phyloP scores from a whole-genome alignment of 2,797 vertebrate species.

The Neosilurus mollespiculum region DNA sequence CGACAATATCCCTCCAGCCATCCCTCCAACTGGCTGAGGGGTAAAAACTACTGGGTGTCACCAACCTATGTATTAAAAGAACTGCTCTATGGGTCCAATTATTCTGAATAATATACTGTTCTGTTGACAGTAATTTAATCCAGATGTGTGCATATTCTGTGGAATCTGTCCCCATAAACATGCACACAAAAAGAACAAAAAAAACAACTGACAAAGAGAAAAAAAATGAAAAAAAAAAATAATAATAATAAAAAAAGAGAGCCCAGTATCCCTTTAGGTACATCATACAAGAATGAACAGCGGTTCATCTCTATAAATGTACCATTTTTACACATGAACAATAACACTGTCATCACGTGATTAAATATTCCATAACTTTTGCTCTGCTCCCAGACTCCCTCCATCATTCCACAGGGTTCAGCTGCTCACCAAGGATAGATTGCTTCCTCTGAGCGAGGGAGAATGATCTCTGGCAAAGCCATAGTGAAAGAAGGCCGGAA shows the following conservation, averaged over 20 bases:
- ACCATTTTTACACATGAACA: not conserved
- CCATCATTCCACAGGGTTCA: constrained; percentile 24
- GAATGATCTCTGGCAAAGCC: constrained; percentile 55
- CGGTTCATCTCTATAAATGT: not conserved
- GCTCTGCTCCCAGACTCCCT: not conserved
- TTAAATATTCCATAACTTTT: constrained; percentile 6
- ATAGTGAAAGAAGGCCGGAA: constrained; percentile 59
- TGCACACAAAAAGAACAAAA: not conserved
- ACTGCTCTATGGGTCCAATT: not conserved
- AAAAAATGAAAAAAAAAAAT: too few relatives aligned
- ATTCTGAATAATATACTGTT: too few relatives aligned
- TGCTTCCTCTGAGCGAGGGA: constrained; percentile 39
- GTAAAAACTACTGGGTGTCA: not conserved
- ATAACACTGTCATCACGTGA: not conserved
- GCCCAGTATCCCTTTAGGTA: not conserved
- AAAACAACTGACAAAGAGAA: not conserved
- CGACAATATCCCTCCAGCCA: too few relatives aligned
- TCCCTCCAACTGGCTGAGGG: too few relatives aligned
- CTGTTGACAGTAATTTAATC: not conserved
- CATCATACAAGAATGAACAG: not conserved
- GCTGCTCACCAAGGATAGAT: constrained; percentile 43
- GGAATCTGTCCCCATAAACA: not conserved
- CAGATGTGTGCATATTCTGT: constrained; percentile 1
- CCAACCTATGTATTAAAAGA: not conserved
- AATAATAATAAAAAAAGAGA: not conserved